A percentile compares a stretch with the other conserved stretches of the same genome.
These are phyloP conservation scores for Nylanderia fulva DNA, from an alignment of 1,140 invertebrate species.

Conservation along the genomic window DNA sequence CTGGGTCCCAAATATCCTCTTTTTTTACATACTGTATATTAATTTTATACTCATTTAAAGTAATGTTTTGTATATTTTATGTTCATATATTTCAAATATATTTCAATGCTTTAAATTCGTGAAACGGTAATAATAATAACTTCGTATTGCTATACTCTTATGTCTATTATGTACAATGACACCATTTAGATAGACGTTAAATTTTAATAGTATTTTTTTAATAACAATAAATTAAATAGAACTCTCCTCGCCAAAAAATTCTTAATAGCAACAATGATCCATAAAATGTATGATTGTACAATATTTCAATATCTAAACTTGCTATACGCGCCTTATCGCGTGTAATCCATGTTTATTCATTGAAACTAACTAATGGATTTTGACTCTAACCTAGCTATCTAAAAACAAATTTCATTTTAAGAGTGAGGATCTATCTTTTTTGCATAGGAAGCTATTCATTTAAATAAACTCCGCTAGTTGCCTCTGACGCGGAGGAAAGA, in stretches of 20 bases:
- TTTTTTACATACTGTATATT: constrained; percentile 21
- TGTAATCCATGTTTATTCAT: constrained; percentile 62
- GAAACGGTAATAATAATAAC: constrained; percentile 76
- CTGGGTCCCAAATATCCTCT: constrained; percentile 72
- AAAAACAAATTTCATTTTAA: constrained; percentile 52
- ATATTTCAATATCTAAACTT: constrained; percentile 77
- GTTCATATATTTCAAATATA: constrained; percentile 52
- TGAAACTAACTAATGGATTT: constrained; percentile 68
- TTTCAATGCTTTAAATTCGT: constrained; percentile 69
- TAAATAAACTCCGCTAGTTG: background rate
- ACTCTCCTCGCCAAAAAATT: constrained; percentile 68
- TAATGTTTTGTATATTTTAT: background rate
- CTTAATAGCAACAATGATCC: constrained; percentile 70
- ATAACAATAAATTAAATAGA: constrained; percentile 84
- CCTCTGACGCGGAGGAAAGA: constrained; percentile 1
- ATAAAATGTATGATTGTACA: constrained; percentile 77
- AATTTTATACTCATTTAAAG: constrained; percentile 35
- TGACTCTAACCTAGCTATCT: constrained; percentile 77
- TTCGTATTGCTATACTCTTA: constrained; percentile 80
- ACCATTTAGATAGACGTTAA: constrained; percentile 80
- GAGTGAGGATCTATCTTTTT: constrained; percentile 24
- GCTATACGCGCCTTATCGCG: constrained; percentile 73
- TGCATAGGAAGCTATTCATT: constrained; percentile 1
- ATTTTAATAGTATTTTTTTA: constrained; percentile 74
- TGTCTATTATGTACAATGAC: constrained; percentile 85